A percentile compares a stretch with the other conserved stretches of the same genome.
Evolutionary conservation across 2,113 vertebrate genomes (phyloP).

Genomic region (Ptyas mucosa): DNA sequence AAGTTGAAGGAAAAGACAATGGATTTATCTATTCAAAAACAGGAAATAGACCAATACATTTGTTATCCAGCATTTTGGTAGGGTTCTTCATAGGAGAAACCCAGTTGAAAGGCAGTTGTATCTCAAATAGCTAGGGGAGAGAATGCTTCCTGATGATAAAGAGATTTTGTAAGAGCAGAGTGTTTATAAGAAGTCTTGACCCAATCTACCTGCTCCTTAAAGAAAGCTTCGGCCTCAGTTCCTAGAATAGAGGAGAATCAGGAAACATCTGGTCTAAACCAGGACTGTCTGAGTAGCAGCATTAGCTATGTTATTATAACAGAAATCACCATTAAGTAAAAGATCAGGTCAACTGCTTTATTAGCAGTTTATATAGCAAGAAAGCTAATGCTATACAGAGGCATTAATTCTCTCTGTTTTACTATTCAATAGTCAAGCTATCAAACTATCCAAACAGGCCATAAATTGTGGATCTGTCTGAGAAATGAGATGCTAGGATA

Average conservation of each 20-base stretch:
- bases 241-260: background rate
- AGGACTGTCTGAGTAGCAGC: background rate
- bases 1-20: background rate
- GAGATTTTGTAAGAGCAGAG: background rate
- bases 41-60: background rate
- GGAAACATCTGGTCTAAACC: background rate
- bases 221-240: background rate
- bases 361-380: background rate
- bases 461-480: background rate
- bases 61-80: background rate
- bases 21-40: background rate
- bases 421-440: background rate
- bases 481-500: background rate
- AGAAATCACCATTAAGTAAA: background rate
- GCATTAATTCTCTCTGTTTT: background rate
- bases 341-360: background rate
- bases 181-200: background rate
- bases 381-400: background rate
- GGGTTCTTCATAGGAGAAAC: background rate
- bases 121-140: background rate
- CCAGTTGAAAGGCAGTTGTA: background rate
- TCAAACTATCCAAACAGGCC: background rate
- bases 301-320: background rate
- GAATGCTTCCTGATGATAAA: background rate
- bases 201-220: background rate